These are phyloP conservation scores for Ectropis grisescens DNA, from an alignment of 1,140 invertebrate genomes.

Conservation along the genomic window DNA sequence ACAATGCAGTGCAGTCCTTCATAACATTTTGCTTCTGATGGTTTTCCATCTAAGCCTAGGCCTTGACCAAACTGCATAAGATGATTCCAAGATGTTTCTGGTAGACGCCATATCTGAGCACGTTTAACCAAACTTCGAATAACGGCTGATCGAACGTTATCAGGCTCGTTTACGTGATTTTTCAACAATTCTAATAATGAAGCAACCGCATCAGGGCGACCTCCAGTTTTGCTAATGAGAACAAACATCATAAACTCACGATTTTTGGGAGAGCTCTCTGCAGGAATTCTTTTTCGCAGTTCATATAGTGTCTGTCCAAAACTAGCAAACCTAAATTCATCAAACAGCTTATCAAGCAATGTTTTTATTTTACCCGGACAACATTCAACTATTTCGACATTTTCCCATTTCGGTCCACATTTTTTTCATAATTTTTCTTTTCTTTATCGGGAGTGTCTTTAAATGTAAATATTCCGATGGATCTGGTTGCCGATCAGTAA, in stretches of 20 bases:
- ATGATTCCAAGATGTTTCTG: slow-evolving; percentile 23
- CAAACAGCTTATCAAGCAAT: slow-evolving; percentile 20
- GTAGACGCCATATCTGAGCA: slow-evolving; percentile 28
- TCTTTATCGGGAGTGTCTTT: too few species aligned
- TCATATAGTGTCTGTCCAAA: slow-evolving; percentile 34
- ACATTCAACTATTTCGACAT: too few species aligned
- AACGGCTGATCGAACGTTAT: slow-evolving; percentile 28
- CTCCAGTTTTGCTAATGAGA: slow-evolving; percentile 43
- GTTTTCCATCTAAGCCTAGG: slow-evolving; percentile 7
- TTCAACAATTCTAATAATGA: slow-evolving; percentile 23
- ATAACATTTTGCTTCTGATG: slow-evolving; percentile 9
- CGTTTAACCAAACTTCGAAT: slow-evolving; percentile 38
- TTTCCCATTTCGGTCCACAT: too few species aligned
- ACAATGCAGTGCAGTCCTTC: slow-evolving; percentile 39
- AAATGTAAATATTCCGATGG: too few species aligned
- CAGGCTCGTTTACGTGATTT: slow-evolving; percentile 31
- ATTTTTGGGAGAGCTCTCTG: slow-evolving; percentile 24
- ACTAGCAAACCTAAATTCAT: slow-evolving; percentile 30
- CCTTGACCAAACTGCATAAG: slow-evolving; percentile 26
- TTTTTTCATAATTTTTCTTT: too few species aligned
- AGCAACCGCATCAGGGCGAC: slow-evolving; percentile 18
- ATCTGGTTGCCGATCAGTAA: too few species aligned
- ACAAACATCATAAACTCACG: slow-evolving; percentile 39
- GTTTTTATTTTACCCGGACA: too few species aligned
- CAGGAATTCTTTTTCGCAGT: slow-evolving; percentile 19